A percentile compares a stretch with the other conserved stretches of the same genome.
Conservation (phyloP, 2,797 vertebrate genomes). For the Benthosema pterotum region DNA sequence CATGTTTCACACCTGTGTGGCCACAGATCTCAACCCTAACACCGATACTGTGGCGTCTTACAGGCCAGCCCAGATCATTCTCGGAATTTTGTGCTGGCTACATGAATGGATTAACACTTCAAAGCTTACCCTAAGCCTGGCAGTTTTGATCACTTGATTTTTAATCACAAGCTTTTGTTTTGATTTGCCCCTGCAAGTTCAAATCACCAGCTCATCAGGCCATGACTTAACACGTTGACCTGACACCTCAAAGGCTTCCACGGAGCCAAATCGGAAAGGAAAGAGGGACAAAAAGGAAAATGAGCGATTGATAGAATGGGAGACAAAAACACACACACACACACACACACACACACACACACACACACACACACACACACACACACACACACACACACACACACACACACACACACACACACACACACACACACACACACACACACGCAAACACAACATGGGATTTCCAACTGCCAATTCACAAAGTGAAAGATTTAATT, state of each 20-base stretch:
- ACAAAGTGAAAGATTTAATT: constrained; percentile 80
- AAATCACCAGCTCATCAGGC: constrained; percentile 46
- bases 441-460: constrained; percentile 45
- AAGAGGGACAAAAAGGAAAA: constrained; percentile 29
- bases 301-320: constrained; percentile 40
- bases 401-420: too few relatives aligned
- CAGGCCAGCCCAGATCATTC: constrained; percentile 29
- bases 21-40: constrained; percentile 18
- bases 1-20: constrained; percentile 46
- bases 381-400: too few relatives aligned
- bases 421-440: too few relatives aligned
- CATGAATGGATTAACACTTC: constrained; percentile 67
- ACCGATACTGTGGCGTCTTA: constrained; percentile 14
- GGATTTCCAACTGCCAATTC: constrained; percentile 73
- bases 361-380: too few relatives aligned
- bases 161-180: constrained; percentile 62
- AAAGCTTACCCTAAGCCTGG: constrained; percentile 55
- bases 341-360: too few relatives aligned
- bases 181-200: constrained; percentile 57
- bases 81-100: constrained; percentile 53
- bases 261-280: constrained; percentile 46
- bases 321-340: constrained; percentile 43
- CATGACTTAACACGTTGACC: constrained; percentile 60
- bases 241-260: constrained; percentile 68
- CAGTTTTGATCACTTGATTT: constrained; percentile 66